Base-by-base conservation (phyloP, 2,797 vertebrate species). In the Dallia pectoralis region DNA sequence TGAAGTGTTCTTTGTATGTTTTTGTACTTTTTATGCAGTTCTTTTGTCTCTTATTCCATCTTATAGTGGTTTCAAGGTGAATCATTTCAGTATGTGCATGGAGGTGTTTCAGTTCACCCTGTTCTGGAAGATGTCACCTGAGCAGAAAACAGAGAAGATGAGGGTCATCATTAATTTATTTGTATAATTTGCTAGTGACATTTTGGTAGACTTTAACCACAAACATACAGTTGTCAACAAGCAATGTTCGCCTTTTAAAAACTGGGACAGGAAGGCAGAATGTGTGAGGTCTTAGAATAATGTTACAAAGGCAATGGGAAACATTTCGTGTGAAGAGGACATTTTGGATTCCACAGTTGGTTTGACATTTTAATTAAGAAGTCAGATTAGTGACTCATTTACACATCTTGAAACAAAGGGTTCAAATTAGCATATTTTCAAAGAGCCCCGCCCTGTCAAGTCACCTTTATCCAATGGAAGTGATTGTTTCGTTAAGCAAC, bases 1-100 rank as follows among this genome's bases (percentile, higher is more conserved):
- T n/a, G n/a, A 44, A 40, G 33, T 40, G 33, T 44, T 77, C 82
- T 84, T 87, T 86, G 87, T 70, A 81, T 65, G 82, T 67, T 83
- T 81, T 82, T 84, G 75, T 82, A 71, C 40, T 77, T 69, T 63
- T 77, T 65, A 74, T 78, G 74, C 72, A 75, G 85, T 83, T 77
- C n/a, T 67, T 80, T 79, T 74, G 64, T 72, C 69, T 80, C 44
- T 74, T 49, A 15, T 73, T 80, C 47, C 70, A 66, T 82, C 82
- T 75, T 36, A 65, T 51, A 66, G 74, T 77, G 76, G 59, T 74
- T 53, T 76, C 85, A 77, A 74, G 79, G 73, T 82, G 80, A 74
- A 53, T 76, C 65, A 65, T 67, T 82, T 51, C 74, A 72, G 62
- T 47, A 25, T 33, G 32, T 36, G 68, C 49, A 83, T 74, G 73